Conservation (phyloP, 2,888 invertebrate species). For the Cheilosia pagana region DNA sequence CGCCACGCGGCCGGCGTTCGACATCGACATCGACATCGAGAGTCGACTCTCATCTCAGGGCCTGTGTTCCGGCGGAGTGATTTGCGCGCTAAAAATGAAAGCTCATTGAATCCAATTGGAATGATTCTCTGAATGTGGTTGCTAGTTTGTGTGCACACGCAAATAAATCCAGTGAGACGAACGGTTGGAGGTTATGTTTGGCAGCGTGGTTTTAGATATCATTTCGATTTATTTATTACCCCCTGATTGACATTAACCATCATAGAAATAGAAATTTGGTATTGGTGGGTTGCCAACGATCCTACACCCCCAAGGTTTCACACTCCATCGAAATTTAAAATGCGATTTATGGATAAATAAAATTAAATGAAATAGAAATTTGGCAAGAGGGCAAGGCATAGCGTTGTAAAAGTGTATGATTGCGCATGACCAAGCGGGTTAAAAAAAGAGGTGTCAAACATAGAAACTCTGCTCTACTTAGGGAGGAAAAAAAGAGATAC, state of each 20-base stretch:
- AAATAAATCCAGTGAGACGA: conserved; percentile 30
- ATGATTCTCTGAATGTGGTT: conserved; percentile 61
- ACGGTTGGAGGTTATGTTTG: conserved; percentile 34
- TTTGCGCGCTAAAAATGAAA: conserved; percentile 49
- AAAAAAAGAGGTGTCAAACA: no score
- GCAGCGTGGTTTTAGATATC: conserved; percentile 24
- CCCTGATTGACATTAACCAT: conserved; percentile 15
- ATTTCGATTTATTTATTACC: conserved; percentile 48
- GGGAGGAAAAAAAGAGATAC: no score
- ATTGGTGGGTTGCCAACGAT: background rate
- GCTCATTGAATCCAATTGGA: conserved; percentile 67
- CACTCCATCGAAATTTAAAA: no score
- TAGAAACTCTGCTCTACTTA: no score
- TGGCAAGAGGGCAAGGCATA: no score
- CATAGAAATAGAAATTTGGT: background rate
- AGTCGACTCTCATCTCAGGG: background rate
- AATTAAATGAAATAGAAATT: no score
- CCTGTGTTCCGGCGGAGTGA: conserved; percentile 10
- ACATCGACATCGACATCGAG: background rate
- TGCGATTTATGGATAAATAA: no score
- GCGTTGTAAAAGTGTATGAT: no score
- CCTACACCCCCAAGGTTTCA: no score
- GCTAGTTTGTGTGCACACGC: conserved; percentile 27
- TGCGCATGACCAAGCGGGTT: no score
- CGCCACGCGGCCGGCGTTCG: conserved; percentile 20